Evolutionary conservation across 2,113 vertebrate genomes (phyloP), one percentile per base, ranked within the genome.

Genomic region (Lepus europaeus): DNA sequence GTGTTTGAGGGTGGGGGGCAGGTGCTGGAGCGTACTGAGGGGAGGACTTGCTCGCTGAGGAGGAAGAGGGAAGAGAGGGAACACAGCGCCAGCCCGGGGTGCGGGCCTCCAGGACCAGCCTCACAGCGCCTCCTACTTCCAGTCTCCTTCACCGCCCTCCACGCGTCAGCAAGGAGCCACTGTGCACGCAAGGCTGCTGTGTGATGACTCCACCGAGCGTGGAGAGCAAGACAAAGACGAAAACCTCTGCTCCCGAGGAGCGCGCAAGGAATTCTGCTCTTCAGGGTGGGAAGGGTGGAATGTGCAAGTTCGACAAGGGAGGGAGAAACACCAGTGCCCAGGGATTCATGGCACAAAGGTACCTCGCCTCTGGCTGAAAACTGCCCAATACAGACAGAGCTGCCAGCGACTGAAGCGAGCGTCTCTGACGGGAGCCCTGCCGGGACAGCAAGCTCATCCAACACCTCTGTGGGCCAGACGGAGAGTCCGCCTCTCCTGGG

Each of bases 141-240:
- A 45, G 33, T 66, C 25, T 66, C 36, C 36, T 49, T 78, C 82
- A 53, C 6, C 49, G 39, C 14, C 53, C 59, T 13, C 36, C 78
- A 53, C 72, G 3, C 68, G 12, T 89, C 53, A 53, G 29, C 49
- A 76, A 88, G 80, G 72, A 84, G 51, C 68, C 39, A 2, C 12
- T 93, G 82, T 36, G 68, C 6, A 59, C 79, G 83, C 49, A 53
- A 29, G 80, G 31, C 33, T 87, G 66, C 59, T 87, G 74, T 1
- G 3, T 59, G 90, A 76, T 59, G 56, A 72, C 16, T 69, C 80
- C 9, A 45, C 4, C 39, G 74, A 22, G 49, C 31, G 6, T 87
- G 63, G 20, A 72, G 78, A 89, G 87, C 56, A 79, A 80, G 74
- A 91, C 74, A 92, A 94, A 92, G 88, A 90, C 19, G 51, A 53